Conservation (phyloP, 1,140 invertebrate genomes). For the Patella vulgata region DNA sequence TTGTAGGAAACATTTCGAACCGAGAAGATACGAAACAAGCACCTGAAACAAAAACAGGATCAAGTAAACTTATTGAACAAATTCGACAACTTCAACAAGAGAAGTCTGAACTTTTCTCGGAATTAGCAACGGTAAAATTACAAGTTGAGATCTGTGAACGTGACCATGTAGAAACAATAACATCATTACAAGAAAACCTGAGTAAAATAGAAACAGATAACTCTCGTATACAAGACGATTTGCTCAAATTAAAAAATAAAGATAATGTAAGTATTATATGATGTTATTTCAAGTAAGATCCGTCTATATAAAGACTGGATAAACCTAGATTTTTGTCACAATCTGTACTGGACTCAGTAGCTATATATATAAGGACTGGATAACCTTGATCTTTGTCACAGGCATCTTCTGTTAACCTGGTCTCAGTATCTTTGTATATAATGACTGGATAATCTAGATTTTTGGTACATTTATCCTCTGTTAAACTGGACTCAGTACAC, state of each 20-base stretch:
- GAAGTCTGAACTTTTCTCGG: constrained; percentile 44
- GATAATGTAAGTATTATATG: constrained; percentile 3
- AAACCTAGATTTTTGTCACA: no score
- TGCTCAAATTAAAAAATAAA: neutral
- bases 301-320: no score
- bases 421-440: no score
- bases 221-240: neutral
- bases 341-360: no score
- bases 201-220: constrained; percentile 11
- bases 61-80: neutral
- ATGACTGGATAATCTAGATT: no score
- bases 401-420: no score
- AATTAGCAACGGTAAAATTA: constrained; percentile 1
- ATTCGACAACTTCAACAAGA: constrained; percentile 47
- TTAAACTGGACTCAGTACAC: no score
- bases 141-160: constrained; percentile 8
- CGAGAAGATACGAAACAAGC: neutral
- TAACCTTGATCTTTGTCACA: no score
- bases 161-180: constrained; percentile 13
- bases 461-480: no score
- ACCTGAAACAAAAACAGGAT: neutral
- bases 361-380: no score
- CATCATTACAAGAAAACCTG: constrained; percentile 8
- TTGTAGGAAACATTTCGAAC: neutral
- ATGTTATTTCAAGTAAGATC: no score